A percentile compares a stretch with the other conserved stretches of the same genome.
Evolutionary conservation across 2,797 vertebrate species (phyloP).

Genomic region (Sebastes melanostomus): DNA sequence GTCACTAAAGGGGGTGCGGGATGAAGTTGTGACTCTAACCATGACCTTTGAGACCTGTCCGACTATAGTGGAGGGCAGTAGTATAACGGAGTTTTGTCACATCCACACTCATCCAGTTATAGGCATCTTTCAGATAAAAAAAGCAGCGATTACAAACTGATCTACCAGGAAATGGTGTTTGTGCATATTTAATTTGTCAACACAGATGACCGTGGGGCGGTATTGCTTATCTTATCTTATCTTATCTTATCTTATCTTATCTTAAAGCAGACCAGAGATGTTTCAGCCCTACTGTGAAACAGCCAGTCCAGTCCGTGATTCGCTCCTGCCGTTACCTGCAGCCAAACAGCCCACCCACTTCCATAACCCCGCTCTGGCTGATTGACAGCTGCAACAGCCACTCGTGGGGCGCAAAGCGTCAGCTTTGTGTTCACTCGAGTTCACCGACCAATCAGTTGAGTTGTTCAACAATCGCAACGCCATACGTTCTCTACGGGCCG

Average conservation of each 20-base stretch:
- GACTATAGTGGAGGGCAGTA: too few relatives aligned
- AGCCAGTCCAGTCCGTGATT: neutral
- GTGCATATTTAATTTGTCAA: neutral
- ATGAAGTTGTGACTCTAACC: too few relatives aligned
- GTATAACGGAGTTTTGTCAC: too few relatives aligned
- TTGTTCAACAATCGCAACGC: constrained; percentile 55
- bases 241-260: neutral
- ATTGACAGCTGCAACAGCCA: constrained; percentile 53
- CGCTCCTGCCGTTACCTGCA: constrained; percentile 48
- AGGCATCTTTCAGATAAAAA: too few relatives aligned
- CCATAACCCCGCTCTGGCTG: neutral
- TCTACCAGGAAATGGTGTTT: neutral
- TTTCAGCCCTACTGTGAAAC: neutral
- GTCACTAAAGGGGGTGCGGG: too few relatives aligned
- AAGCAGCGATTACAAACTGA: too few relatives aligned
- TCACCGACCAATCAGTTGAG: constrained; percentile 59
- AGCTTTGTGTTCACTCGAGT: constrained; percentile 70
- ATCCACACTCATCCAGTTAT: too few relatives aligned
- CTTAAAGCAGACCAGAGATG: neutral
- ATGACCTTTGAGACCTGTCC: too few relatives aligned
- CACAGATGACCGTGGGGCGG: neutral
- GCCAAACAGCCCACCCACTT: neutral
- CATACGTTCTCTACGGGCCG: constrained; percentile 44
- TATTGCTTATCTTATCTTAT: neutral
- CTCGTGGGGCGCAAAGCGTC: constrained; percentile 73